Evolutionary conservation across 2,797 vertebrate species (phyloP).

Genomic region (Allobates femoralis): DNA sequence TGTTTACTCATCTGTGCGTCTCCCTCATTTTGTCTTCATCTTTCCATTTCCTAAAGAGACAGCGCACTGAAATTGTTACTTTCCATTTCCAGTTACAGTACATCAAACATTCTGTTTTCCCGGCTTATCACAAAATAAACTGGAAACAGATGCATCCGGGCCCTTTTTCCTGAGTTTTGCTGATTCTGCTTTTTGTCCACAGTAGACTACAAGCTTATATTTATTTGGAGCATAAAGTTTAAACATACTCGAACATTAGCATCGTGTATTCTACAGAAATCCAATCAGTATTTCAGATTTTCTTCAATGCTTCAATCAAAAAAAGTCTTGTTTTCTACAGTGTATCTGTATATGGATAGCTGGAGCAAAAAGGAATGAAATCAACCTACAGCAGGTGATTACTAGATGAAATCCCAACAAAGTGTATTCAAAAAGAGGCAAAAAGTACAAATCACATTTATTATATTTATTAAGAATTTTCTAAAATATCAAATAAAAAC

Average conservation of each 20-base stretch:
- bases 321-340: neutral
- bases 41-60: constrained; percentile 60
- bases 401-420: neutral
- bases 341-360: neutral
- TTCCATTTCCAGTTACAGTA: constrained; percentile 70
- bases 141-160: constrained; percentile 58
- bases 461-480: too few species aligned
- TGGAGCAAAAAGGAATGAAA: neutral
- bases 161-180: constrained; percentile 25
- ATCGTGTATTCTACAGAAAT: neutral
- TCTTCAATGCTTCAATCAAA: neutral
- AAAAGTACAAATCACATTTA: too few species aligned
- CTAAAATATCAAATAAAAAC: too few species aligned
- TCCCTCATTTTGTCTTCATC: constrained; percentile 58
- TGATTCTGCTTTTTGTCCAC: constrained; percentile 24
- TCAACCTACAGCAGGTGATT: neutral
- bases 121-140: constrained; percentile 46
- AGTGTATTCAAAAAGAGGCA: too few species aligned
- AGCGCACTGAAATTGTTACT: constrained; percentile 57
- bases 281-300: neutral
- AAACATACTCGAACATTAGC: neutral
- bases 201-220: neutral
- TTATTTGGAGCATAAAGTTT: neutral
- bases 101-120: constrained; percentile 47
- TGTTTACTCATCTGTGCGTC: constrained; percentile 62